phyloP scores from a whole-genome alignment of 1,140 invertebrate genomes.

The Euschistus heros region DNA sequence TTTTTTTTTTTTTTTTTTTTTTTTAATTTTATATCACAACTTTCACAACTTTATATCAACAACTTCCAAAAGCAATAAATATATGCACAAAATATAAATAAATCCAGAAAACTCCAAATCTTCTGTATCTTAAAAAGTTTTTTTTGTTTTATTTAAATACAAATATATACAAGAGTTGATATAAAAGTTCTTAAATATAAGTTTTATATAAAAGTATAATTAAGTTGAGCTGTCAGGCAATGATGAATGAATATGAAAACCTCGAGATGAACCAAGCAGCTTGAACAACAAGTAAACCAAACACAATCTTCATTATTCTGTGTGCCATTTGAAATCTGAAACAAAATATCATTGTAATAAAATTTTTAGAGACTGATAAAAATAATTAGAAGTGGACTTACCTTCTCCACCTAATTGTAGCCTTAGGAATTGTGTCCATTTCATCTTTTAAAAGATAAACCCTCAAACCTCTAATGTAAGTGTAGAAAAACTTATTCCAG shows the following conservation, averaged over 20 bases:
- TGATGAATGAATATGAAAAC: neutral
- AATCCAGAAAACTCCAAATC: too few species aligned
- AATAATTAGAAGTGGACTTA: slow-evolving; percentile 13
- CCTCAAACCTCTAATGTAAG: slow-evolving; percentile 46
- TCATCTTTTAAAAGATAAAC: slow-evolving; percentile 52
- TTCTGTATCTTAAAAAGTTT: too few species aligned
- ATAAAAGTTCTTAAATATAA: neutral
- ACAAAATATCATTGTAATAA: slow-evolving; percentile 5
- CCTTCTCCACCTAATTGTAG: slow-evolving; percentile 30
- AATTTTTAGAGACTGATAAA: neutral
- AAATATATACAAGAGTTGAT: slow-evolving; percentile 6
- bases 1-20: too few species aligned
- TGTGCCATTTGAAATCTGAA: slow-evolving; percentile 18
- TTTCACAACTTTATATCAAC: too few species aligned
- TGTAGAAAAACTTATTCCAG: slow-evolving; percentile 48
- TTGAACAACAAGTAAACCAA: neutral
- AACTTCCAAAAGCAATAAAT: too few species aligned
- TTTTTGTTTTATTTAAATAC: slow-evolving; percentile 5
- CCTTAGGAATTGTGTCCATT: slow-evolving; percentile 38
- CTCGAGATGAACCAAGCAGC: neutral
- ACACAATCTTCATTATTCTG: slow-evolving; percentile 7
- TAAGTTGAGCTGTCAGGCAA: neutral
- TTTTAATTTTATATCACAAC: too few species aligned
- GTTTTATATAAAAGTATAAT: neutral
- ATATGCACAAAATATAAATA: too few species aligned